Percentiles rank a stretch among this genome's conserved stretches.
These are phyloP conservation scores for Drosophila mojavensis DNA, from an alignment of 1,140 invertebrate genomes.

Conservation along the genomic window DNA sequence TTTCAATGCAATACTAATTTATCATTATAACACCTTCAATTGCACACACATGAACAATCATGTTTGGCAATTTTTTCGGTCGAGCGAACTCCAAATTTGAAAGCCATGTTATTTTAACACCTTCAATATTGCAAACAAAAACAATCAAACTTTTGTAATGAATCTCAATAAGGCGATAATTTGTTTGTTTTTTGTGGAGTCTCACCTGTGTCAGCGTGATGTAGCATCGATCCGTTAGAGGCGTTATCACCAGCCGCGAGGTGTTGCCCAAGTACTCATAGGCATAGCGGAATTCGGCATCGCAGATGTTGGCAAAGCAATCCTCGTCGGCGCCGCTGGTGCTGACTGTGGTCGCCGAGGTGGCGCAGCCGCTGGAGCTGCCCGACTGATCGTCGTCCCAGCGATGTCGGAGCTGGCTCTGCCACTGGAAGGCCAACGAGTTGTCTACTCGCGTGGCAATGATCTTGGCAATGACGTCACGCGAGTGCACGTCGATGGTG, in stretches of 20 bases:
- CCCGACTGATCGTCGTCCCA: conserved; percentile 88
- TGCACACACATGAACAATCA: no score
- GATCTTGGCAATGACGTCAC: conserved; percentile 92
- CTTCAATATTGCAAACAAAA: no score
- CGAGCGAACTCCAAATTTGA: no score
- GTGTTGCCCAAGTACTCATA: conserved; percentile 94
- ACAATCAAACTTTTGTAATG: no score
- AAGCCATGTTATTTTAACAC: no score
- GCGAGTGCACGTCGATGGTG: conserved; percentile 93
- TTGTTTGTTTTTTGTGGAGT: neutral
- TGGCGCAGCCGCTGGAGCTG: conserved; percentile 48
- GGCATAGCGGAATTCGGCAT: conserved; percentile 91
- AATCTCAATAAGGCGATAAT: neutral
- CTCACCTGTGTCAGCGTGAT: conserved; percentile 90
- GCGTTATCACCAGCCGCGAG: conserved; percentile 92
- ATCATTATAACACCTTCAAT: no score
- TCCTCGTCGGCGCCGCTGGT: conserved; percentile 84
- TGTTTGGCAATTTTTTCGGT: no score
- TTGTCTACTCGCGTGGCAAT: conserved; percentile 90
- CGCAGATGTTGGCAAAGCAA: conserved; percentile 94
- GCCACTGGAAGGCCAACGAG: conserved; percentile 91
- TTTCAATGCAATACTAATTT: no score
- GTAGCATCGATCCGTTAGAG: conserved; percentile 94
- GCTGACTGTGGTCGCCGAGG: conserved; percentile 11
- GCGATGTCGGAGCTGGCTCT: conserved; percentile 91